phyloP scores from a whole-genome alignment of 1,140 invertebrate species.

The Acyrthosiphon pisum region DNA sequence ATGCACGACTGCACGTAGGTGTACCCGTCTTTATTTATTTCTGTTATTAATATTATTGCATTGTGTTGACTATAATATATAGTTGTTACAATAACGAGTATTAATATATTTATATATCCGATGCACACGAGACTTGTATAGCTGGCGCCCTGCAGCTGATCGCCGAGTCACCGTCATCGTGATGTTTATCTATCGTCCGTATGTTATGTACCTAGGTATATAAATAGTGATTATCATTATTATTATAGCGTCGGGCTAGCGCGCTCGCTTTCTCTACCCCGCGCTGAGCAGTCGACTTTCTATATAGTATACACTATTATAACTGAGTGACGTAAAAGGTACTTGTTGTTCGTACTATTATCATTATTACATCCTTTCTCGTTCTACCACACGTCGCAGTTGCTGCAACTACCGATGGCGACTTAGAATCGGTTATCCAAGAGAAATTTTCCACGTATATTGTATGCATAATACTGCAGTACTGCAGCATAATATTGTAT shows the following conservation, averaged over 20 bases:
- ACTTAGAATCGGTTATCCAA: neutral
- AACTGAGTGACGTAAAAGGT: neutral
- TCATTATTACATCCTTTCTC: neutral
- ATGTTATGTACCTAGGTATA: neutral
- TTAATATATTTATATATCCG: neutral
- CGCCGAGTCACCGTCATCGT: neutral
- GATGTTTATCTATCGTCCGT: neutral
- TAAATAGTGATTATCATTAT: neutral
- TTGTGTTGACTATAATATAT: too few species aligned
- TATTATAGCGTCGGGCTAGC: neutral
- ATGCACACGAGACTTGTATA: neutral
- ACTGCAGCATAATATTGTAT: neutral
- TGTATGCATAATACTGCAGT: neutral
- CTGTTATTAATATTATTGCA: too few species aligned
- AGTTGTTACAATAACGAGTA: neutral
- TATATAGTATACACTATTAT: neutral
- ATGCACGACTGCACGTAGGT: too few species aligned
- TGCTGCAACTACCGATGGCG: neutral
- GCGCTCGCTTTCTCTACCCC: neutral
- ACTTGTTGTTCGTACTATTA: neutral
- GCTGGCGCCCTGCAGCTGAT: neutral
- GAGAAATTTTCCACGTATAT: neutral
- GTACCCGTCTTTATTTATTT: too few species aligned
- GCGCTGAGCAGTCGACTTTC: neutral
- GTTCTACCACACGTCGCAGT: neutral